Evolutionary conservation across 2,113 vertebrate genomes (phyloP).

Genomic region (Leptosomus discolor): DNA sequence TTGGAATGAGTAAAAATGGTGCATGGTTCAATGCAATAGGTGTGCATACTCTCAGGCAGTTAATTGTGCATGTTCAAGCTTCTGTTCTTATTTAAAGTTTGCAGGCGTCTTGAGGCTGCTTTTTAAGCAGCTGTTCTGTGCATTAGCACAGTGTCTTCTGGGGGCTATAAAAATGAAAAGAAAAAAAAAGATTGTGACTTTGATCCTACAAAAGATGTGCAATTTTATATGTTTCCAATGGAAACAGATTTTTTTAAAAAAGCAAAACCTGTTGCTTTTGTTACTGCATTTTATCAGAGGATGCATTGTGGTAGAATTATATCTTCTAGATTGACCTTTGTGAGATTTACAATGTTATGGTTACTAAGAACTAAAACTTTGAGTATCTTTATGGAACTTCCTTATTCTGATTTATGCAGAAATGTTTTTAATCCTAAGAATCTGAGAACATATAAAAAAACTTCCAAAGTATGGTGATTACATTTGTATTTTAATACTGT

Average conservation of each 20-base stretch:
- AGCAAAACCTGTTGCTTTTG: background rate
- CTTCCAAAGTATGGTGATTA: background rate
- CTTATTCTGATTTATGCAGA: background rate
- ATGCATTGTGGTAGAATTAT: background rate
- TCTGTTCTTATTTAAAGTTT: background rate
- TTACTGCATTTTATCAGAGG: background rate
- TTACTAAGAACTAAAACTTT: background rate
- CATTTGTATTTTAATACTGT: background rate
- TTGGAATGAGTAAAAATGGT: background rate
- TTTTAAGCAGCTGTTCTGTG: background rate
- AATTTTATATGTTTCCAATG: background rate
- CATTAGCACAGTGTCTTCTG: background rate
- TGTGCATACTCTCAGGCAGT: background rate
- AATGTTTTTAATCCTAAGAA: background rate
- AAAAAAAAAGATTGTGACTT: background rate
- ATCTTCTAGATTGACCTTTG: background rate
- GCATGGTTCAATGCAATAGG: rapidly evolving
- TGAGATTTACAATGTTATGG: background rate
- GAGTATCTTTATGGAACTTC: background rate
- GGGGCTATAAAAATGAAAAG: background rate
- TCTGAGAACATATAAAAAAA: background rate
- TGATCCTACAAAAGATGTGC: background rate
- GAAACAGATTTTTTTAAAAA: background rate
- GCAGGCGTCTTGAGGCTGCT: background rate
- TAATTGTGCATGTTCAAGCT: background rate